Evolutionary conservation across 2,797 vertebrate genomes (phyloP).

Genomic region (Morus bassanus): DNA sequence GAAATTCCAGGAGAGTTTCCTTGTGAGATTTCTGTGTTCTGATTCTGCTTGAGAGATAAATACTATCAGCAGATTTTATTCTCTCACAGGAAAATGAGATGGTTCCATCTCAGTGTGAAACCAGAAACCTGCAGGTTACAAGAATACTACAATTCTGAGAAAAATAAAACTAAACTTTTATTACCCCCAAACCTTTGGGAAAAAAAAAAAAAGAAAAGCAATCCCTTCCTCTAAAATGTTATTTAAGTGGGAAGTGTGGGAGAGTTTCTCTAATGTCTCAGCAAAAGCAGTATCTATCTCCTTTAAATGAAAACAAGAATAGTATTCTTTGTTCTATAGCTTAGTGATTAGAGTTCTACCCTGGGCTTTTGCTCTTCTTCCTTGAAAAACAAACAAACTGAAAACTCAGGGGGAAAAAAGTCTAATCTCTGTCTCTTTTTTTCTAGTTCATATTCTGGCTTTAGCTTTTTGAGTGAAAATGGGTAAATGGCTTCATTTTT

Average conservation of each 20-base stretch:
- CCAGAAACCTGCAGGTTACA: neutral
- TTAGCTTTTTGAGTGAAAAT: neutral
- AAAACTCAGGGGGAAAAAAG: neutral
- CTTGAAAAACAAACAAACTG: neutral
- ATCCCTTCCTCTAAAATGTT: neutral
- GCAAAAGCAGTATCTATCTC: neutral
- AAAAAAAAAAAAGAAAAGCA: neutral
- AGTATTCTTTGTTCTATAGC: neutral
- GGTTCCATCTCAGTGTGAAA: neutral
- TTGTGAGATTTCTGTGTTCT: neutral
- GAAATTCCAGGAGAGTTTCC: neutral
- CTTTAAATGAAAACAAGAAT: neutral
- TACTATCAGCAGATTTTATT: neutral
- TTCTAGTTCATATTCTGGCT: neutral
- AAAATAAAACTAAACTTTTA: neutral
- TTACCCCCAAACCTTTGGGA: neutral
- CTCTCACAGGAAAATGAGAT: neutral
- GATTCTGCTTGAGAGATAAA: neutral
- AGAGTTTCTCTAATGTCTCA: neutral
- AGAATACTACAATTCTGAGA: neutral
- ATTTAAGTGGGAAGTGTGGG: neutral
- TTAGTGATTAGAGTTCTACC: neutral
- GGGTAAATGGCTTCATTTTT: neutral
- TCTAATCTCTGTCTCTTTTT: neutral
- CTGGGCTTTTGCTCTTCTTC: neutral